Conservation (phyloP, 2,888 invertebrate genomes). For the Heliconius ethilla region DNA sequence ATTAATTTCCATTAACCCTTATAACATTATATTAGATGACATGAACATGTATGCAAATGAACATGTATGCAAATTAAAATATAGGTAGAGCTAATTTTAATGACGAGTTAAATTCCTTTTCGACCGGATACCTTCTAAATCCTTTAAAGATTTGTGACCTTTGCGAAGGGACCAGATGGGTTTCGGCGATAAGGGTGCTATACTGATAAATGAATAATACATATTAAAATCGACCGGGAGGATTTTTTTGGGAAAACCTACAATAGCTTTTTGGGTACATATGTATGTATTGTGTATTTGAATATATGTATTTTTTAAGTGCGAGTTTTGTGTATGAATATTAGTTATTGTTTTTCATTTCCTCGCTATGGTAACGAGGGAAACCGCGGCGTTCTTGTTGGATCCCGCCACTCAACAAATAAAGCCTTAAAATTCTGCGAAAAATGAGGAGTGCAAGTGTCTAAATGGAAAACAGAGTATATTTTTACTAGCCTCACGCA, state of each 20-base stretch:
- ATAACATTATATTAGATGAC: neutral
- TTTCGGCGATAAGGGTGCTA: constrained; percentile 44
- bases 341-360: too few species aligned
- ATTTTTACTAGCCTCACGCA: too few species aligned
- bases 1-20: neutral
- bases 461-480: too few species aligned
- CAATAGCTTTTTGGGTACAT: neutral
- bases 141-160: constrained; percentile 46
- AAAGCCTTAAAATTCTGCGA: too few species aligned
- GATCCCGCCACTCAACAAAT: too few species aligned
- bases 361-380: too few species aligned
- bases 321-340: neutral
- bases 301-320: neutral
- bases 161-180: constrained; percentile 47
- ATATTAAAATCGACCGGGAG: constrained; percentile 23
- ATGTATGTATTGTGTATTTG: neutral
- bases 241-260: constrained; percentile 10
- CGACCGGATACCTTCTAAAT: constrained; percentile 38
- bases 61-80: constrained; percentile 33
- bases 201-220: constrained; percentile 49
- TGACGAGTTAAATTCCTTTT: constrained; percentile 42
- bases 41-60: constrained; percentile 29
- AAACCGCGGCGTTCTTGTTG: too few species aligned
- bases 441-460: too few species aligned
- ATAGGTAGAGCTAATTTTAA: constrained; percentile 36